Conservation (phyloP, 2,888 invertebrate species). For the Hoplodrina ambigua region DNA sequence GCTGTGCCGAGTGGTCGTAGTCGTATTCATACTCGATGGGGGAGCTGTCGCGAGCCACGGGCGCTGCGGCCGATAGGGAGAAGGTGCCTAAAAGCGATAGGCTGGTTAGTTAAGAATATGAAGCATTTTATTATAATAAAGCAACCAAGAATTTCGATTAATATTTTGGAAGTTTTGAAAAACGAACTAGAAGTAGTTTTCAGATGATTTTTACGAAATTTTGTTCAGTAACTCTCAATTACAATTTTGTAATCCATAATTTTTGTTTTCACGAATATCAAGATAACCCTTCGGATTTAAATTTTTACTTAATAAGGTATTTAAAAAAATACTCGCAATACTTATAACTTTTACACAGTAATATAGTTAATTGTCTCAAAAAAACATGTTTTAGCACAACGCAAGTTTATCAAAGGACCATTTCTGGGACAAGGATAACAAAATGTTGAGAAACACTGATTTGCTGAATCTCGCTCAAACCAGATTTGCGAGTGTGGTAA, state of each 20-base stretch:
- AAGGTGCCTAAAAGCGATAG: conserved; percentile 71
- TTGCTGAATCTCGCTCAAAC: conserved; percentile 12
- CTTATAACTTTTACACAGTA: neutral
- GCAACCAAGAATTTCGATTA: too few species aligned
- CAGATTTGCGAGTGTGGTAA: neutral
- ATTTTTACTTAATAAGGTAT: too few species aligned
- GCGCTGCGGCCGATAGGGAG: conserved; percentile 75
- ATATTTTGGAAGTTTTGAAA: too few species aligned
- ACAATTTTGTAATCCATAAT: too few species aligned
- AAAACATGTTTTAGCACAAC: conserved; percentile 6
- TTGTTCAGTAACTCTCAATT: too few species aligned
- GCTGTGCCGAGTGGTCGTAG: conserved; percentile 74
- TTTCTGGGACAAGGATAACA: conserved; percentile 46
- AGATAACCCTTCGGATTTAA: neutral
- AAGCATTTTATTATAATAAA: neutral
- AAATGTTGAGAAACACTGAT: conserved; percentile 32
- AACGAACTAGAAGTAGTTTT: too few species aligned
- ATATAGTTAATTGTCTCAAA: conserved; percentile 1
- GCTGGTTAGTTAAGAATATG: neutral
- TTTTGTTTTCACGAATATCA: neutral
- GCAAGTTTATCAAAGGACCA: neutral
- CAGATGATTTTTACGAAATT: too few species aligned
- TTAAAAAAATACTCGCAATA: neutral
- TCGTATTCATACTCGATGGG: conserved; percentile 84
- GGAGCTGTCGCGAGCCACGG: conserved; percentile 72